Evolutionary conservation across 2,888 invertebrate genomes (phyloP).

Genomic region (Agrilus cyanescens): DNA sequence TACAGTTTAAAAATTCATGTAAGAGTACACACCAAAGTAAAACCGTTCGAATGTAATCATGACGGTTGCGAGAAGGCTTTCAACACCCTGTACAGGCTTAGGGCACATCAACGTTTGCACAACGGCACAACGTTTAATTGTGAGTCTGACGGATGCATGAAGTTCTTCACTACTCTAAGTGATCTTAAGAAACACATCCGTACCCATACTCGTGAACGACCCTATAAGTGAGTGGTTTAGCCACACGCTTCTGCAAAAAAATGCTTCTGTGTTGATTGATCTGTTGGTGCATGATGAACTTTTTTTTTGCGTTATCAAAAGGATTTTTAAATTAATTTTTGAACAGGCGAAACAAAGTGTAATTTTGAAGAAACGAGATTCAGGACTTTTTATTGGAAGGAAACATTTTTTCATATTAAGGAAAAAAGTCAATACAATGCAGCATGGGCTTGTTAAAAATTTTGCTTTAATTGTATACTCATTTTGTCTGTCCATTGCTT

Average conservation of each 20-base stretch:
- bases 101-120: constrained; percentile 85
- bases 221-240: constrained; percentile 57
- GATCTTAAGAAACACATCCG: constrained; percentile 89
- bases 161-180: constrained; percentile 87
- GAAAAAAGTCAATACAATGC: no score
- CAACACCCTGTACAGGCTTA: constrained; percentile 85
- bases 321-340: not conserved
- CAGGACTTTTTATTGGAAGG: no score
- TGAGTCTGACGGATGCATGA: constrained; percentile 66
- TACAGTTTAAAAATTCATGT: constrained; percentile 92
- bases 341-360: no score
- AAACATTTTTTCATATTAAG: no score
- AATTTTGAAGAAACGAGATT: no score
- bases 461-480: no score
- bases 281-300: no score
- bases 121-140: constrained; percentile 94
- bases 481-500: no score
- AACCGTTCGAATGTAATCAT: constrained; percentile 80
- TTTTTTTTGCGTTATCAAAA: constrained; percentile 1
- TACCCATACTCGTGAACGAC: constrained; percentile 84
- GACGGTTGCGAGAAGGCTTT: constrained; percentile 83
- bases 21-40: constrained; percentile 83
- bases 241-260: not conserved
- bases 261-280: no score
- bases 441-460: no score